phyloP scores from a whole-genome alignment of 2,113 vertebrate species.

The Urocitellus parryii region DNA sequence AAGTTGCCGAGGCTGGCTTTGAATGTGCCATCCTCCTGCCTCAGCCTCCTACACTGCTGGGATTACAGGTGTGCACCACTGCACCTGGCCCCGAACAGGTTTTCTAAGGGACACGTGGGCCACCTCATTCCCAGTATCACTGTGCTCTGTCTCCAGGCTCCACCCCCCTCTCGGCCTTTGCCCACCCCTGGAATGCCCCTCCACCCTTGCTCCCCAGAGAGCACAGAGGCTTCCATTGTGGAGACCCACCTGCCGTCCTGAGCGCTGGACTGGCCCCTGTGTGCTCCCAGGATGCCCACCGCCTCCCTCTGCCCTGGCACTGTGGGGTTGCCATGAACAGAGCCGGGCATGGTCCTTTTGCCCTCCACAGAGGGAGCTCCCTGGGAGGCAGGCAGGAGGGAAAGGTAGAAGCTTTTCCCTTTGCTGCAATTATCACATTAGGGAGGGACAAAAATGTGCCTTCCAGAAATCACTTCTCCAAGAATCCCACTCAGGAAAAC shows the following conservation, averaged over 20 bases:
- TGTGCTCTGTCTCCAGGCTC: background rate
- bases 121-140: background rate
- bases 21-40: too few relatives aligned
- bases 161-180: background rate
- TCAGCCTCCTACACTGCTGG: too few relatives aligned
- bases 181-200: background rate
- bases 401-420: background rate
- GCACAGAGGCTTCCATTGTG: accelerated
- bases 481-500: too few relatives aligned
- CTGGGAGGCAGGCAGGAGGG: background rate
- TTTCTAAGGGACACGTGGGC: background rate
- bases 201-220: too few relatives aligned
- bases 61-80: too few relatives aligned
- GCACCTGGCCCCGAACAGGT: background rate
- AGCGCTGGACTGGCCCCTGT: background rate
- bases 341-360: background rate
- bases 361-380: background rate
- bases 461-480: background rate
- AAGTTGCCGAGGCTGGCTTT: too few relatives aligned
- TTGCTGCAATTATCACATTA: background rate
- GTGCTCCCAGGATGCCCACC: too few relatives aligned
- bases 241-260: too few relatives aligned
- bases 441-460: background rate
- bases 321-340: background rate
- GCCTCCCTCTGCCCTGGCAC: background rate